Evolutionary conservation across 2,888 invertebrate genomes (phyloP).

Genomic region (Serripes groenlandicus): DNA sequence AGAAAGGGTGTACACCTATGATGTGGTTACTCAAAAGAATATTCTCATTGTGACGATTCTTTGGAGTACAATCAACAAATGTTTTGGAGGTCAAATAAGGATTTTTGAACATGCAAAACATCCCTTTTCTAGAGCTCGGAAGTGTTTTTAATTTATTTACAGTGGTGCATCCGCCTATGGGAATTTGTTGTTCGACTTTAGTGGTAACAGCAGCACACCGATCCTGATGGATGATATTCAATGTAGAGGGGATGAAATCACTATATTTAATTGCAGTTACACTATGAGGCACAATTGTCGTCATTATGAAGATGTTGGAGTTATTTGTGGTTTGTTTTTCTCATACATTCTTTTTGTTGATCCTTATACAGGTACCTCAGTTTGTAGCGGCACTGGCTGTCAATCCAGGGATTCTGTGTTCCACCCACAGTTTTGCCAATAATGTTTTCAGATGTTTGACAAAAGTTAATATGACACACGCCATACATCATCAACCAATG

Average conservation of each 20-base stretch:
- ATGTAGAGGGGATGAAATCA: not conserved
- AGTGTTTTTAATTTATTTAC: not conserved
- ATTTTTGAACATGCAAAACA: no score
- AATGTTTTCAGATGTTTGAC: not conserved
- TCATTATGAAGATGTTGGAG: not conserved
- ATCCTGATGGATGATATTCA: constrained; percentile 1
- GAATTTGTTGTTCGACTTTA: not conserved
- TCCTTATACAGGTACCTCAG: no score
- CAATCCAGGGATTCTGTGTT: not conserved
- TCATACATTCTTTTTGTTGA: not conserved
- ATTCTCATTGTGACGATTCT: no score
- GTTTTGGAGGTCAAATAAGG: no score
- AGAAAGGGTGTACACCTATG: no score
- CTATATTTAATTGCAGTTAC: not conserved
- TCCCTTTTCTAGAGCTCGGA: no score
- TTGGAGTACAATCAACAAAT: no score
- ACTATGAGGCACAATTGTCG: not conserved
- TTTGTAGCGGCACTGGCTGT: not conserved
- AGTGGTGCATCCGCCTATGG: not conserved
- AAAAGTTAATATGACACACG: not conserved
- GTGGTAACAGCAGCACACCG: not conserved
- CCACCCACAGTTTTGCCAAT: not conserved
- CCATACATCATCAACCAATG: not conserved
- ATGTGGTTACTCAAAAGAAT: no score
- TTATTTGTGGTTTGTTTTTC: not conserved